Evolutionary conservation across 2,797 vertebrate genomes (phyloP).

Genomic region (Arctocebus calabarensis): DNA sequence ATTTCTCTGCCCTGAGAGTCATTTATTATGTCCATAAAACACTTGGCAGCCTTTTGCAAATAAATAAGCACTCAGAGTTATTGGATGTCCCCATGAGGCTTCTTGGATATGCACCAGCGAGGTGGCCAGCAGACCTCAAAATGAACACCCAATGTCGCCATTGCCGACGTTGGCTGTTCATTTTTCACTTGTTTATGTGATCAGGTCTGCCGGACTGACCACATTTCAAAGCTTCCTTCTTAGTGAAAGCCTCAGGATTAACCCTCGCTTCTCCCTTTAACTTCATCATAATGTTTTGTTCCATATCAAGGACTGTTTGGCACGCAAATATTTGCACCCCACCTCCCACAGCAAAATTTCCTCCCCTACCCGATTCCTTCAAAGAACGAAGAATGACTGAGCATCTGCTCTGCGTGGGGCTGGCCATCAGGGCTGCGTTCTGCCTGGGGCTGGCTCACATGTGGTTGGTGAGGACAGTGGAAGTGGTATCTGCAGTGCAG

Average conservation of each 20-base stretch:
- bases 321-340: background rate
- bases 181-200: conserved; percentile 44
- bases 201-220: background rate
- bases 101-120: background rate
- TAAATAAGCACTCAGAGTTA: background rate
- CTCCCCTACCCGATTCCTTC: background rate
- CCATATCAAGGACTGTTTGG: background rate
- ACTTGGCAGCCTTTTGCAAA: background rate
- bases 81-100: background rate
- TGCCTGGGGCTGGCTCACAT: accelerated
- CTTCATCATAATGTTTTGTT: background rate
- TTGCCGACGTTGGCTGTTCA: background rate
- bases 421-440: too few species aligned
- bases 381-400: background rate
- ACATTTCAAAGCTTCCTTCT: background rate
- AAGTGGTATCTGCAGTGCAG: background rate
- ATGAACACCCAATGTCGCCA: too few species aligned
- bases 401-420: background rate
- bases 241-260: background rate
- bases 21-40: conserved; percentile 29
- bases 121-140: background rate
- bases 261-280: background rate
- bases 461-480: background rate
- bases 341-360: background rate
- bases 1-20: background rate